These are phyloP conservation scores for Ahaetulla prasina DNA, from an alignment of 2,113 vertebrate species.

Conservation along the genomic window DNA sequence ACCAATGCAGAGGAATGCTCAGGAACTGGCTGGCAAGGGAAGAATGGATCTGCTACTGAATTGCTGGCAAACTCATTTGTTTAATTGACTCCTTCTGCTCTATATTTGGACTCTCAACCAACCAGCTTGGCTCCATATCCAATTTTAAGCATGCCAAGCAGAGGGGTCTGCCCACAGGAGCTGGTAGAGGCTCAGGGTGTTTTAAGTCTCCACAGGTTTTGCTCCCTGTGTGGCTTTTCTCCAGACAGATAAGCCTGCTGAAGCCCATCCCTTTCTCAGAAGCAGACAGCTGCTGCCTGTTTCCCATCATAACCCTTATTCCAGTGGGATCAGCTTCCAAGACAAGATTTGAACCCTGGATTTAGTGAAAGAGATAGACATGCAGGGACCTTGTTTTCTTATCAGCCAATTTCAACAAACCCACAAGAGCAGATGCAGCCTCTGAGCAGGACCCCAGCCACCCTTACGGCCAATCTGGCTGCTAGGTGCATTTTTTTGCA, in stretches of 20 bases:
- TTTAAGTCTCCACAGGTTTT: not conserved
- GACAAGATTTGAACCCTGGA: conserved; percentile 15
- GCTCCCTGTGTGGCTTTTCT: not conserved
- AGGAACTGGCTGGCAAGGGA: not conserved
- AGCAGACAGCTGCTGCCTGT: not conserved
- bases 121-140: not conserved
- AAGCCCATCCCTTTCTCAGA: not conserved
- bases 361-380: conserved; percentile 5
- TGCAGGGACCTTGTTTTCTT: not conserved
- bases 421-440: not conserved
- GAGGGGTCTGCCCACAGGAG: not conserved
- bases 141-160: not conserved
- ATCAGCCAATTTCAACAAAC: conserved; percentile 20
- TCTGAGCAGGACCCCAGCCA: not conserved
- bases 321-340: conserved; percentile 25
- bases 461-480: not conserved
- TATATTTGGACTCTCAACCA: not conserved
- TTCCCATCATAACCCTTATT: conserved; percentile 3
- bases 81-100: not conserved
- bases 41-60: not conserved
- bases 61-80: not conserved
- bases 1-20: not conserved
- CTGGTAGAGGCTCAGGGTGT: not conserved
- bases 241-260: not conserved
- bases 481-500: not conserved